These are phyloP conservation scores for Podarcis muralis DNA, from an alignment of 2,113 vertebrate species.

Conservation along the genomic window DNA sequence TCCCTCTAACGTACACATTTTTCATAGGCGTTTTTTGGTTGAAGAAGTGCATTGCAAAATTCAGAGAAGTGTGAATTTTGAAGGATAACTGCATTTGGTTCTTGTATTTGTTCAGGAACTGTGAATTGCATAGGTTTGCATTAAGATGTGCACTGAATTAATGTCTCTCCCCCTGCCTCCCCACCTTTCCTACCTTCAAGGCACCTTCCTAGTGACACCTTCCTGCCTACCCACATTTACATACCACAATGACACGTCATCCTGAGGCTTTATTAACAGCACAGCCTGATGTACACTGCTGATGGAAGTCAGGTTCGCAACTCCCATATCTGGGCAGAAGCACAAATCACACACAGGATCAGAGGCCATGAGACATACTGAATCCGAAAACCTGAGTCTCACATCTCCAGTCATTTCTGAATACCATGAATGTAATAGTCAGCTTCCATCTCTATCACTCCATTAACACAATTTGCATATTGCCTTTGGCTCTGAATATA, in stretches of 20 bases:
- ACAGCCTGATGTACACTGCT: not conserved
- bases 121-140: too few species aligned
- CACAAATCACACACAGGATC: conserved; percentile 2
- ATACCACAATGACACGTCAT: conserved; percentile 4
- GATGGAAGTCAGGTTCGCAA: not conserved
- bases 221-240: not conserved
- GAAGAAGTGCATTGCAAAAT: too few species aligned
- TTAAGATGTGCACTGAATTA: too few species aligned
- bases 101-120: too few species aligned
- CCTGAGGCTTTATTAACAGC: not conserved
- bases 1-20: too few species aligned
- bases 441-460: not conserved
- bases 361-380: not conserved
- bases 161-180: too few species aligned
- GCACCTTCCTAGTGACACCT: not conserved
- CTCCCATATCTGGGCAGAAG: not conserved
- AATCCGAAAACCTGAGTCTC: not conserved
- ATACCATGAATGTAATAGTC: not conserved
- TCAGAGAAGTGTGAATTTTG: too few species aligned
- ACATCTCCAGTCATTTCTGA: not conserved
- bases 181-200: not conserved
- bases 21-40: too few species aligned
- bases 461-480: too few species aligned
- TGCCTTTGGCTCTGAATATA: not conserved
- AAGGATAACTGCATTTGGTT: too few species aligned